Conservation (phyloP, 2,113 vertebrate genomes). For the Labrus mixtus region DNA sequence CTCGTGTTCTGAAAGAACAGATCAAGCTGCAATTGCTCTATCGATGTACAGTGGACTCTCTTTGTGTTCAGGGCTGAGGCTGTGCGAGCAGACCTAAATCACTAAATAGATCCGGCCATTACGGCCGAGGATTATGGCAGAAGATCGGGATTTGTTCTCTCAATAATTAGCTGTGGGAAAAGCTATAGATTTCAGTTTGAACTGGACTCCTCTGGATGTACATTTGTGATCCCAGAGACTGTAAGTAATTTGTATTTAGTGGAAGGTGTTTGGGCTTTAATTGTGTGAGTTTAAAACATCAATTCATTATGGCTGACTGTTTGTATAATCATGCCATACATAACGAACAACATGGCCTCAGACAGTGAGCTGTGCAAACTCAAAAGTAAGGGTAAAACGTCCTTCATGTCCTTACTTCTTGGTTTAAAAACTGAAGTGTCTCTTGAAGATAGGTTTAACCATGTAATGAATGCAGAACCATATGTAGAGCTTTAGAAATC, state of each 20-base stretch:
- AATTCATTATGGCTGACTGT: not conserved
- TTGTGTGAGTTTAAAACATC: not conserved
- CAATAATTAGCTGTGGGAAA: slow-evolving; percentile 58
- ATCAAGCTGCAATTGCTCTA: slow-evolving; percentile 41
- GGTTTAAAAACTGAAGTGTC: no score
- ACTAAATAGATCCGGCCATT: slow-evolving; percentile 70
- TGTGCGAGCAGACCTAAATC: slow-evolving; percentile 53
- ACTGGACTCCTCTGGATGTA: slow-evolving; percentile 5
- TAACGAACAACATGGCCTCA: no score
- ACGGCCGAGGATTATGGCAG: slow-evolving; percentile 57
- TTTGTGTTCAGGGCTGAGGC: slow-evolving; percentile 34
- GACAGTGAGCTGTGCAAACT: no score
- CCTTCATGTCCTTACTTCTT: no score
- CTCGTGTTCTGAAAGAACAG: slow-evolving; percentile 39
- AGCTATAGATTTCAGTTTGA: slow-evolving; percentile 57
- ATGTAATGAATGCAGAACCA: no score
- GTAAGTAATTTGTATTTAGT: slow-evolving; percentile 31
- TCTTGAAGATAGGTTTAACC: no score
- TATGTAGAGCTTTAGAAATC: no score
- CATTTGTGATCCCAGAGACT: slow-evolving; percentile 18
- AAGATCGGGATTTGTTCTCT: slow-evolving; percentile 30
- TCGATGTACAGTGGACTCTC: slow-evolving; percentile 53
- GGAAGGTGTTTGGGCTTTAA: slow-evolving; percentile 12
- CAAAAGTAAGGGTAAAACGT: no score
- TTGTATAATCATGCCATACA: no score